Evolutionary conservation across 2,888 invertebrate species (phyloP).

Genomic region (Dichetophora obliterata): DNA sequence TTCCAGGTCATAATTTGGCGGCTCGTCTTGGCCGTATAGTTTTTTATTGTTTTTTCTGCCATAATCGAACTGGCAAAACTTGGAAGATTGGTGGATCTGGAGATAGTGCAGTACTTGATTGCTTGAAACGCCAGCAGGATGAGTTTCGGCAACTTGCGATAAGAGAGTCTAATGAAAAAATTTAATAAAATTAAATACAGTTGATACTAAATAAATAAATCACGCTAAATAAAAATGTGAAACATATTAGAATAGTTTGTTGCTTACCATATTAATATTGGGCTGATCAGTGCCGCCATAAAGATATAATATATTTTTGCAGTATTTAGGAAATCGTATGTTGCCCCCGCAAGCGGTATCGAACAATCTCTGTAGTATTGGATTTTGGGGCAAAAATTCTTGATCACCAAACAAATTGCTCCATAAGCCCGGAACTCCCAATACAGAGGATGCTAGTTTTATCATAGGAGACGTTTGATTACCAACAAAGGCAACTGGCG

Average conservation of each 20-base stretch:
- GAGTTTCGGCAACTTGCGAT: conserved; percentile 42
- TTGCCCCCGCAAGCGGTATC: conserved; percentile 31
- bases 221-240: background rate
- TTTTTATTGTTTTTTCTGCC: conserved; percentile 38
- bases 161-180: conserved; percentile 37
- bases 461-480: conserved; percentile 62
- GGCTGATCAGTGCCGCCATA: conserved; percentile 57
- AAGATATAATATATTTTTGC: conserved; percentile 62
- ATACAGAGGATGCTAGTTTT: conserved; percentile 52
- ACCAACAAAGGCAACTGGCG: conserved; percentile 67
- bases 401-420: conserved; percentile 51
- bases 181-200: background rate
- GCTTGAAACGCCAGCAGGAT: conserved; percentile 49
- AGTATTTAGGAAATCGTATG: background rate
- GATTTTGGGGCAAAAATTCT: conserved; percentile 74
- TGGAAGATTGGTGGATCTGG: conserved; percentile 43
- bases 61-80: conserved; percentile 47
- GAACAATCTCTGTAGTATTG: conserved; percentile 58
- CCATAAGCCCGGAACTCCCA: conserved; percentile 30
- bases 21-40: conserved; percentile 69
- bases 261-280: conserved; percentile 41
- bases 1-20: conserved; percentile 70
- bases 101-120: conserved; percentile 49
- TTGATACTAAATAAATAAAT: too few species aligned
- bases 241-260: too few species aligned